These are phyloP conservation scores for Mormyrops boulengeri DNA, from an alignment of 2,797 vertebrate species.

Conservation along the genomic window DNA sequence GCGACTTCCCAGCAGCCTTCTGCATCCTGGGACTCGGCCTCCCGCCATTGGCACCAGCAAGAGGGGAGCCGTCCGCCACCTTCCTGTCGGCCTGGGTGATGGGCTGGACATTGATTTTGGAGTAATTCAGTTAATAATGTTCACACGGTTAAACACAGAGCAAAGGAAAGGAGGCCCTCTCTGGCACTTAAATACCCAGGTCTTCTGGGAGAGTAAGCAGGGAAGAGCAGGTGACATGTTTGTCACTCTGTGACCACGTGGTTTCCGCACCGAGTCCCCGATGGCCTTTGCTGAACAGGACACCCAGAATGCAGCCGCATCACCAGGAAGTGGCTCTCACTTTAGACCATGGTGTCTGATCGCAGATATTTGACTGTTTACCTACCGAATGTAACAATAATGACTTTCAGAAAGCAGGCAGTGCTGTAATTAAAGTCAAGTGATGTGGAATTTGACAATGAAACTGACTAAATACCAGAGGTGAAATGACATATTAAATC, in stretches of 20 bases:
- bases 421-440: background rate
- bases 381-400: background rate
- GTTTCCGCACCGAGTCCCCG: background rate
- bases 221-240: background rate
- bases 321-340: background rate
- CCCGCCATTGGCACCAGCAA: constrained; percentile 61
- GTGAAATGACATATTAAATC: background rate
- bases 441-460: background rate
- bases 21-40: constrained; percentile 43
- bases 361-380: background rate
- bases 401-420: background rate
- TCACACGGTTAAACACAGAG: background rate
- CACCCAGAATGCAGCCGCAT: background rate
- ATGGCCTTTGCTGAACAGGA: background rate
- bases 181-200: background rate
- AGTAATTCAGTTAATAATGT: background rate
- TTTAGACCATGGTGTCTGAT: background rate
- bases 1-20: constrained; percentile 64
- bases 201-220: background rate
- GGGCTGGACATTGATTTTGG: background rate
- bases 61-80: constrained; percentile 59
- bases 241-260: background rate
- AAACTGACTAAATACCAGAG: background rate
- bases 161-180: background rate
- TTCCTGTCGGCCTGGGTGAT: constrained; percentile 59